Evolutionary conservation across 2,113 vertebrate species (phyloP).

Genomic region (Hippocampus comes): DNA sequence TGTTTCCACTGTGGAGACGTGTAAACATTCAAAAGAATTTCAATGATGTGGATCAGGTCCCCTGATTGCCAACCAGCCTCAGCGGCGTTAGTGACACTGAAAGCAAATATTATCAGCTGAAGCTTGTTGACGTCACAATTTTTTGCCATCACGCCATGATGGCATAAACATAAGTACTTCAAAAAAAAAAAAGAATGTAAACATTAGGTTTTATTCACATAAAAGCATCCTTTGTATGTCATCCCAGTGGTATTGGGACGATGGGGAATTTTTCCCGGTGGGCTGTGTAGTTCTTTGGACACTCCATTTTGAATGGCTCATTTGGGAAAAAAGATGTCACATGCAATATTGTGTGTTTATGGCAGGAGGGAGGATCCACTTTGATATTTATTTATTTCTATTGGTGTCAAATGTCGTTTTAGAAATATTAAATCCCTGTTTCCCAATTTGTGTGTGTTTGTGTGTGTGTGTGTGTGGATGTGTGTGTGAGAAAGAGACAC

Average conservation of each 20-base stretch:
- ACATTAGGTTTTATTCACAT: background rate
- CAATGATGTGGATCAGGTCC: background rate
- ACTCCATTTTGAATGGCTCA: background rate
- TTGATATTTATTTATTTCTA: background rate
- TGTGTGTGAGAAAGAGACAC: too few species aligned
- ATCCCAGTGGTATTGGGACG: background rate
- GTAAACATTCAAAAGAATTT: slow-evolving; percentile 9
- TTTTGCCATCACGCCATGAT: background rate
- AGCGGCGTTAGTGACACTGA: background rate
- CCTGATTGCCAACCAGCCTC: background rate
- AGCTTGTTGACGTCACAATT: background rate
- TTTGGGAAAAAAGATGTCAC: background rate
- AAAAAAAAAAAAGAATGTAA: background rate
- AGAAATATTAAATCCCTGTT: background rate
- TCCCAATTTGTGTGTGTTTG: background rate
- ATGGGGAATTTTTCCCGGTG: background rate
- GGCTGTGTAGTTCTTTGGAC: background rate
- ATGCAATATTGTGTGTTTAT: background rate
- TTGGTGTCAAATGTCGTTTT: background rate
- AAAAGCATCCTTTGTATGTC: background rate
- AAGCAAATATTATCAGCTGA: background rate
- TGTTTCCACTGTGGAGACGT: slow-evolving; percentile 30
- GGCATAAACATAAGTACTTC: background rate
- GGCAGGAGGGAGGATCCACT: background rate
- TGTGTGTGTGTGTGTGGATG: too few species aligned